These are phyloP conservation scores for Phymorhynchus buccinoides DNA, from an alignment of 1,140 invertebrate species.

Conservation along the genomic window DNA sequence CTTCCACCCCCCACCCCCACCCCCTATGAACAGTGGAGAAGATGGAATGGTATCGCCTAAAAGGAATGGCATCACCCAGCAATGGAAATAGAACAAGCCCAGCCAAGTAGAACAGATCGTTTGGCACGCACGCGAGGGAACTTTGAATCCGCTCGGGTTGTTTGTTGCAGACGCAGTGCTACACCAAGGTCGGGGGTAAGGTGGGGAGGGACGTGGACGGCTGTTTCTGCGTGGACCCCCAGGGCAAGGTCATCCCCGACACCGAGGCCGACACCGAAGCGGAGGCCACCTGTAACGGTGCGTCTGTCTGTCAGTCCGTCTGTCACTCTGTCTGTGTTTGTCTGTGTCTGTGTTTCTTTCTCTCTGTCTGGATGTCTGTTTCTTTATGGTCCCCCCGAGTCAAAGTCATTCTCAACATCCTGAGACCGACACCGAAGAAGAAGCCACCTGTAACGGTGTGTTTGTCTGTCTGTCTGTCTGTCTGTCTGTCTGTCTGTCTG, in stretches of 20 bases:
- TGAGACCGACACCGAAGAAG: too few species aligned
- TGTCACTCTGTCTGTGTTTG: background rate
- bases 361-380: background rate
- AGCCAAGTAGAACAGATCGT: too few species aligned
- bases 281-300: background rate
- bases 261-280: background rate
- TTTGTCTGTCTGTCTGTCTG: background rate
- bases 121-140: too few species aligned
- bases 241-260: background rate
- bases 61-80: too few species aligned
- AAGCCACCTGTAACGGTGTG: too few species aligned
- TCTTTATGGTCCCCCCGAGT: too few species aligned
- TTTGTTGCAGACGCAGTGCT: background rate
- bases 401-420: too few species aligned
- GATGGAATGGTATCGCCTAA: too few species aligned
- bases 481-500: background rate
- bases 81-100: too few species aligned
- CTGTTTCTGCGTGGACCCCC: slow-evolving; percentile 20
- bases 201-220: background rate
- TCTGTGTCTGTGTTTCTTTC: background rate
- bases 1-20: too few species aligned
- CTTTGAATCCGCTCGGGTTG: background rate
- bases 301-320: background rate
- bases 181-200: background rate
- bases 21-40: too few species aligned